Conservation (phyloP, 2,888 invertebrate species). For the Dryococelus australis region DNA sequence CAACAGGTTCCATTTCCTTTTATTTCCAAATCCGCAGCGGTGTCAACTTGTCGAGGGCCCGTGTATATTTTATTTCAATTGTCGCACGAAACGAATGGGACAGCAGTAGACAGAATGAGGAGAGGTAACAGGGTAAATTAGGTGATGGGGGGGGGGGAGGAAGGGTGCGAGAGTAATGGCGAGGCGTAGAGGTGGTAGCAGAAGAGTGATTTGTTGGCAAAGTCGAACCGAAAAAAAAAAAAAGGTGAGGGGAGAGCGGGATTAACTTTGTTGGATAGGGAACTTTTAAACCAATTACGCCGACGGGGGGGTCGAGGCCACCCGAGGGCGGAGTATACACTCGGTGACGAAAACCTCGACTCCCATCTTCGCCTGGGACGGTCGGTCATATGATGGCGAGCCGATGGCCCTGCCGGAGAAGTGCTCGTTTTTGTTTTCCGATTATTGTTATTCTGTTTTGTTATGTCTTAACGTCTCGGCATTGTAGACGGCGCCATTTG, state of each 20-base stretch:
- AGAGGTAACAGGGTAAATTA: too few relatives aligned
- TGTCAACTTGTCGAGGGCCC: not conserved
- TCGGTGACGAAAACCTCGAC: not conserved
- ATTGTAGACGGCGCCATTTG: too few relatives aligned
- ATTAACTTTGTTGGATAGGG: not conserved
- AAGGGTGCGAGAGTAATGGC: not conserved
- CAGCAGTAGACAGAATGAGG: not conserved
- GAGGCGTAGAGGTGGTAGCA: not conserved
- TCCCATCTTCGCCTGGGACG: too few relatives aligned
- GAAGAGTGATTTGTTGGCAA: not conserved
- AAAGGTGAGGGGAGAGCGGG: not conserved
- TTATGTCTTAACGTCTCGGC: too few relatives aligned
- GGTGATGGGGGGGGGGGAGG: not conserved
- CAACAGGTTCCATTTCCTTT: not conserved
- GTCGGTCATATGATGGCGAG: too few relatives aligned
- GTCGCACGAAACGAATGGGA: constrained; percentile 16
- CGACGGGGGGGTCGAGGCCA: not conserved
- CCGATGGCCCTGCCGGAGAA: too few relatives aligned
- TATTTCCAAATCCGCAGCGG: not conserved
- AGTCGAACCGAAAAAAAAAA: constrained; percentile 4
- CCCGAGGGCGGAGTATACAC: not conserved
- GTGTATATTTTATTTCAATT: constrained; percentile 1
- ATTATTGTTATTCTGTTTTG: too few relatives aligned
- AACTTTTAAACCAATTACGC: constrained; percentile 5
- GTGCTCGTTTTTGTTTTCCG: too few relatives aligned